Evolutionary conservation across 1,140 invertebrate genomes (phyloP).

Genomic region (Zophobas morio): DNA sequence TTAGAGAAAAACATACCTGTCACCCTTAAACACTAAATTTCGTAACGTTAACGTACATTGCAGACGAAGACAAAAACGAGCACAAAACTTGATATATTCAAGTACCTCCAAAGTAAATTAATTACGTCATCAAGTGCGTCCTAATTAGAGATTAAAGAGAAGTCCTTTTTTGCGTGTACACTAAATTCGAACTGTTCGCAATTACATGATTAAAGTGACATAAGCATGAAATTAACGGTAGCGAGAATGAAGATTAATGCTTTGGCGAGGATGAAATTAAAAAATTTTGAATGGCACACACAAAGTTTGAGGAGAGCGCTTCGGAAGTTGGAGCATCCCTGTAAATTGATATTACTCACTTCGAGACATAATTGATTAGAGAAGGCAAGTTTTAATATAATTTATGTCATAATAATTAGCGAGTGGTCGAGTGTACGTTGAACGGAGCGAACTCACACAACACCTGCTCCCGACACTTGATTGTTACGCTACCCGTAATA

Average conservation of each 20-base stretch:
- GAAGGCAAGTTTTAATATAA: slow-evolving; percentile 63
- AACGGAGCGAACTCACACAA: slow-evolving; percentile 27
- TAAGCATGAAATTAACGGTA: slow-evolving; percentile 46
- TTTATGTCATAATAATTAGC: slow-evolving; percentile 65
- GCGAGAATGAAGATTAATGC: slow-evolving; percentile 55
- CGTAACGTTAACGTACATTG: too few relatives aligned
- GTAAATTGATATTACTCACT: slow-evolving; percentile 60
- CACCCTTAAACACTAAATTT: too few relatives aligned
- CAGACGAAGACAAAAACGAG: too few relatives aligned
- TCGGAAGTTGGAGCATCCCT: slow-evolving; percentile 53
- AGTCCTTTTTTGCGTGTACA: not conserved
- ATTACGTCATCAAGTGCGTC: slow-evolving; percentile 41
- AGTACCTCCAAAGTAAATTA: slow-evolving; percentile 35
- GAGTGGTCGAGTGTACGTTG: slow-evolving; percentile 59
- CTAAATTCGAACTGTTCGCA: slow-evolving; percentile 14
- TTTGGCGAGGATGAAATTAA: slow-evolving; percentile 16
- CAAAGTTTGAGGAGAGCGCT: slow-evolving; percentile 50
- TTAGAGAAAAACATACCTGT: too few relatives aligned
- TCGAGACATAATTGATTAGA: slow-evolving; percentile 61
- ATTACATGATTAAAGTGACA: slow-evolving; percentile 54
- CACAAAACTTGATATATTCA: not conserved
- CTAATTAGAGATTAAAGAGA: slow-evolving; percentile 41
- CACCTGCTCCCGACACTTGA: slow-evolving; percentile 64
- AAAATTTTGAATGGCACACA: slow-evolving; percentile 45
- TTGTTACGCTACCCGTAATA: slow-evolving; percentile 49